phyloP scores from a whole-genome alignment of 1,140 invertebrate species.

The Pentalonia nigronervosa region DNA sequence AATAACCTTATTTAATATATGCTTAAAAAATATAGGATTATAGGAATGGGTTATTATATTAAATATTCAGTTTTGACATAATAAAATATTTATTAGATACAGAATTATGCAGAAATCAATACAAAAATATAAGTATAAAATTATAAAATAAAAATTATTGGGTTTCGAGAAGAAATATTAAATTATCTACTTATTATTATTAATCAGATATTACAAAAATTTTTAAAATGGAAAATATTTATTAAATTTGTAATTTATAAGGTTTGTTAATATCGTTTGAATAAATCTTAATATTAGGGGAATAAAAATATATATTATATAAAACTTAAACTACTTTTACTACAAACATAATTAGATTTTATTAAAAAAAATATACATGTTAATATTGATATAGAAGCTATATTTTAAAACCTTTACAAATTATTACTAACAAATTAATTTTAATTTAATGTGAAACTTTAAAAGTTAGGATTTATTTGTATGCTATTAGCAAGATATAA shows the following conservation, averaged over 20 bases:
- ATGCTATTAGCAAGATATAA: not conserved
- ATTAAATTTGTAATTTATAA: not conserved
- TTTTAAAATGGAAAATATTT: not conserved
- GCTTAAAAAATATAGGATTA: no score
- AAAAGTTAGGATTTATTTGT: not conserved
- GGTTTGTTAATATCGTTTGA: not conserved
- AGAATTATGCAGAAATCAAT: not conserved
- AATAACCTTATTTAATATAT: not conserved
- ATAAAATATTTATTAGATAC: not conserved
- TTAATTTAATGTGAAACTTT: not conserved
- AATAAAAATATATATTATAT: no score
- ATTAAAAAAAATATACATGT: not conserved
- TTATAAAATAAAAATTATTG: not conserved
- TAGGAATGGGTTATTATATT: not conserved
- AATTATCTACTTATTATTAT: not conserved
- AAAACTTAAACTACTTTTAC: no score
- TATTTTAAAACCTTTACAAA: not conserved
- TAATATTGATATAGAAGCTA: not conserved
- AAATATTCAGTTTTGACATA: not conserved
- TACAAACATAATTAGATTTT: not conserved
- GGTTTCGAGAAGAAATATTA: not conserved
- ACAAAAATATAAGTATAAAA: not conserved
- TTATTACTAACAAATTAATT: not conserved
- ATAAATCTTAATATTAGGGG: not conserved
- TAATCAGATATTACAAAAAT: not conserved